phyloP scores from a whole-genome alignment of 2,113 vertebrate genomes.

The Rhynchopsitta pachyrhyncha region DNA sequence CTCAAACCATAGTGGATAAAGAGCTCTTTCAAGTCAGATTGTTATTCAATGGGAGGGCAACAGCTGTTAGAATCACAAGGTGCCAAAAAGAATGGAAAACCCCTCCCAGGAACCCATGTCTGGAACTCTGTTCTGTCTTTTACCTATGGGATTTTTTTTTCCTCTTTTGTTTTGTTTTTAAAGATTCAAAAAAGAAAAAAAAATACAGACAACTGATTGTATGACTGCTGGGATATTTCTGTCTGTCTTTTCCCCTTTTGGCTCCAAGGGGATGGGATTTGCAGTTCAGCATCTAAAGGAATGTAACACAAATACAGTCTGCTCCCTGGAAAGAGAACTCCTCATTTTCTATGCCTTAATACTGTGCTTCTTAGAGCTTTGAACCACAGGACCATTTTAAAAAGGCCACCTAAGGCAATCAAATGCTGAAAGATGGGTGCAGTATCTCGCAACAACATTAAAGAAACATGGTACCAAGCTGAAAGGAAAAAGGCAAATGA shows the following conservation, averaged over 20 bases:
- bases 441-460: slow-evolving; percentile 33
- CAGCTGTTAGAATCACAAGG: slow-evolving; percentile 3
- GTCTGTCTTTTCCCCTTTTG: slow-evolving; percentile 21
- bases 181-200: not conserved
- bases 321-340: slow-evolving; percentile 47
- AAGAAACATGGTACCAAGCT: slow-evolving; percentile 28
- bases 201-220: slow-evolving; percentile 74
- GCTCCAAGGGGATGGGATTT: slow-evolving; percentile 8
- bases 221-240: slow-evolving; percentile 62
- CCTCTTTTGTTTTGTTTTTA: not conserved
- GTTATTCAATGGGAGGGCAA: slow-evolving; percentile 17
- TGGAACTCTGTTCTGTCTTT: slow-evolving; percentile 50
- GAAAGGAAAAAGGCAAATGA: not conserved
- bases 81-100: slow-evolving; percentile 47
- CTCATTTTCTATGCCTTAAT: slow-evolving; percentile 51
- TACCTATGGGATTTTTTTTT: slow-evolving; percentile 4
- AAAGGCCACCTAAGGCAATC: slow-evolving; percentile 25
- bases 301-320: slow-evolving; percentile 9
- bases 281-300: slow-evolving; percentile 55
- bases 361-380: slow-evolving; percentile 23
- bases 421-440: slow-evolving; percentile 29
- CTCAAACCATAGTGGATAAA: not conserved
- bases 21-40: slow-evolving; percentile 31
- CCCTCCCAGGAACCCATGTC: slow-evolving; percentile 21
- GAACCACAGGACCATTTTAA: slow-evolving; percentile 13